phyloP scores from a whole-genome alignment of 2,888 invertebrate species.

The Endotricha flammealis region DNA sequence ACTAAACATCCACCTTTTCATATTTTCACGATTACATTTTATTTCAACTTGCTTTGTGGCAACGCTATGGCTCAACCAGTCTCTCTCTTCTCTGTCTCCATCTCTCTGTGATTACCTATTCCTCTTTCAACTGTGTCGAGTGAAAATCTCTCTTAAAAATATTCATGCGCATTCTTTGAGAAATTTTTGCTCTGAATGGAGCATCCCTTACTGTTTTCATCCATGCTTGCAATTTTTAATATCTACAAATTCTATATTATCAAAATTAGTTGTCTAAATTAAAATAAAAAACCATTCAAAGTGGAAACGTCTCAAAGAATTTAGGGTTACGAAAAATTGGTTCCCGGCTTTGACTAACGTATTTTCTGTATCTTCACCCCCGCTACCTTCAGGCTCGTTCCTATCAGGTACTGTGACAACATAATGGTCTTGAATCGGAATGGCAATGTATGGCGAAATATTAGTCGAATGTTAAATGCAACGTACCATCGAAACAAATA shows the following conservation, averaged over 20 bases:
- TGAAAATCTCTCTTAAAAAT: constrained; percentile 10
- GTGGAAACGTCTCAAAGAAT: constrained; percentile 27
- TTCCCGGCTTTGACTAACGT: constrained; percentile 72
- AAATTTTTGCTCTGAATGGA: constrained; percentile 30
- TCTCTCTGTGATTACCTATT: constrained; percentile 29
- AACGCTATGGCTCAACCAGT: constrained; percentile 66
- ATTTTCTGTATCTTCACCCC: constrained; percentile 79
- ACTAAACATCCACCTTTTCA: constrained; percentile 47
- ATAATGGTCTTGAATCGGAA: constrained; percentile 69
- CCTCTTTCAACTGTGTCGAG: constrained; percentile 17
- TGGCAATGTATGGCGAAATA: constrained; percentile 74
- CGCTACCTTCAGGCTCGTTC: constrained; percentile 90
- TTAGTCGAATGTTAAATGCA: constrained; percentile 66
- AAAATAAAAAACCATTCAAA: constrained; percentile 15
- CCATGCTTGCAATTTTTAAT: constrained; percentile 5
- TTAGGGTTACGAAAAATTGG: constrained; percentile 28
- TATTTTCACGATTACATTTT: constrained; percentile 61
- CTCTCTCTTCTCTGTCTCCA: constrained; percentile 36
- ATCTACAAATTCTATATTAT: constrained; percentile 1
- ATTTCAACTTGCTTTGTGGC: constrained; percentile 74
- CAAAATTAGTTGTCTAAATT: background rate
- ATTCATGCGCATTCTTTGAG: constrained; percentile 24
- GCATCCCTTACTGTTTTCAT: constrained; percentile 15
- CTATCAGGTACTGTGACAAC: constrained; percentile 85
- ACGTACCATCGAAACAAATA: constrained; percentile 42